Evolutionary conservation across 2,797 vertebrate species (phyloP).

Genomic region (Arnoldichthys spilopterus): DNA sequence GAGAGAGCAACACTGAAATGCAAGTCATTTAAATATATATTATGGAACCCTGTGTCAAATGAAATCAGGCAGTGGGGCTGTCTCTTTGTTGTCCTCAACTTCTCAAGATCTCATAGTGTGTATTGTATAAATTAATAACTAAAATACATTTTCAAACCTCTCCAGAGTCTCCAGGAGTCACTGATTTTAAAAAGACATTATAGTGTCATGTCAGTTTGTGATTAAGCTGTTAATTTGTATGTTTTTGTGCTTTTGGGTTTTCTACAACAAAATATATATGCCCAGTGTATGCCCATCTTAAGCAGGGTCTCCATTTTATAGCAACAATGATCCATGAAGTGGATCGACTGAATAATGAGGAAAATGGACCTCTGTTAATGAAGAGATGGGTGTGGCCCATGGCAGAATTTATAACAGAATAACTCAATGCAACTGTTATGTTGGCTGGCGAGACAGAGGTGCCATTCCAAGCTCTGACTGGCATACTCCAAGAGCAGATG

Average conservation of each 20-base stretch:
- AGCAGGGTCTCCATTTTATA: neutral
- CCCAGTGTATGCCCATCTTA: neutral
- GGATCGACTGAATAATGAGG: neutral
- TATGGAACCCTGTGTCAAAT: neutral
- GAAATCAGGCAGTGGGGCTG: neutral
- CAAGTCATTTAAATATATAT: neutral
- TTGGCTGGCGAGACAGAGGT: constrained; percentile 58
- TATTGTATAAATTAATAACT: neutral
- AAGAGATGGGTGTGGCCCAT: constrained; percentile 45
- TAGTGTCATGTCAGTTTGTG: neutral
- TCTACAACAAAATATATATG: neutral
- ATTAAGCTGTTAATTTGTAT: neutral
- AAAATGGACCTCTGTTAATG: constrained; percentile 24
- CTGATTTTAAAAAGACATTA: neutral
- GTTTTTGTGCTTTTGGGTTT: neutral
- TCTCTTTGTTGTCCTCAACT: neutral
- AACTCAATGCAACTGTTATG: constrained; percentile 52
- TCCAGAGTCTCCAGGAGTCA: neutral
- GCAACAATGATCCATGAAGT: constrained; percentile 27
- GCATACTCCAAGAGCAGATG: constrained; percentile 74
- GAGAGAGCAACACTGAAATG: neutral
- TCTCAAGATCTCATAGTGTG: neutral
- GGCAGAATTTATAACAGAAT: constrained; percentile 50
- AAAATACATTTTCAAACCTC: neutral
- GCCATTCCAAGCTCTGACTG: constrained; percentile 57